Conservation (phyloP, 2,888 invertebrate genomes). For the Camponotus fellah region DNA sequence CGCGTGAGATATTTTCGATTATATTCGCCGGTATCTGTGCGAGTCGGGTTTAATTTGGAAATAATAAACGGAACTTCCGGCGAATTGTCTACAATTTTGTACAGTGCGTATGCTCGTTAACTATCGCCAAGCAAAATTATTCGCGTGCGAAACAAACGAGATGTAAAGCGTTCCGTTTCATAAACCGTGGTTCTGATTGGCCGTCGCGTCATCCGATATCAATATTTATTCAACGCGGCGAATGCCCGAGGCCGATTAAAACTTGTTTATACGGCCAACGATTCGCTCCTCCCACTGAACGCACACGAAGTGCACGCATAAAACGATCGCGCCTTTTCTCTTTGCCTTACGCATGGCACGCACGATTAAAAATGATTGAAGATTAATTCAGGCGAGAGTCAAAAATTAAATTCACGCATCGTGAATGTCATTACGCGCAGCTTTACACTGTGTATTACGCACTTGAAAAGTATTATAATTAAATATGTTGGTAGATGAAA, state of each 20-base stretch:
- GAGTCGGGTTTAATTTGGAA: constrained; percentile 3
- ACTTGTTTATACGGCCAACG: constrained; percentile 84
- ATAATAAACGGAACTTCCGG: constrained; percentile 20
- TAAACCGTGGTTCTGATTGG: constrained; percentile 81
- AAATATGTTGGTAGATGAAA: constrained; percentile 10
- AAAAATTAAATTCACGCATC: constrained; percentile 39
- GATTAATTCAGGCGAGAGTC: constrained; percentile 50
- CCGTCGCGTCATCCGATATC: constrained; percentile 81
- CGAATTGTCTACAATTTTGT: constrained; percentile 7
- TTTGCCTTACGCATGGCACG: constrained; percentile 24
- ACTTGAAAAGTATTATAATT: constrained; percentile 26
- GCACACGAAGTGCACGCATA: constrained; percentile 64
- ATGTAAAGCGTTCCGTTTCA: constrained; percentile 74
- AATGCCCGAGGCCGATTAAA: constrained; percentile 83
- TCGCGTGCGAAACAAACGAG: constrained; percentile 64
- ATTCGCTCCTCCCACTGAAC: constrained; percentile 81
- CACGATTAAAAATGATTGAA: constrained; percentile 26
- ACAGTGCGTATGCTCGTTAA: neutral
- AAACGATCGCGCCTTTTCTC: constrained; percentile 63
- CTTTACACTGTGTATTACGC: neutral
- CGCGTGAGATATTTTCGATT: neutral
- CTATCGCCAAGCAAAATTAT: constrained; percentile 21
- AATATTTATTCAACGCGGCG: constrained; percentile 84
- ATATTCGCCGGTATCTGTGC: neutral
- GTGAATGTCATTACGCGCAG: constrained; percentile 3